Base-by-base conservation (phyloP, 1,140 invertebrate species). In the Euura lappo region DNA sequence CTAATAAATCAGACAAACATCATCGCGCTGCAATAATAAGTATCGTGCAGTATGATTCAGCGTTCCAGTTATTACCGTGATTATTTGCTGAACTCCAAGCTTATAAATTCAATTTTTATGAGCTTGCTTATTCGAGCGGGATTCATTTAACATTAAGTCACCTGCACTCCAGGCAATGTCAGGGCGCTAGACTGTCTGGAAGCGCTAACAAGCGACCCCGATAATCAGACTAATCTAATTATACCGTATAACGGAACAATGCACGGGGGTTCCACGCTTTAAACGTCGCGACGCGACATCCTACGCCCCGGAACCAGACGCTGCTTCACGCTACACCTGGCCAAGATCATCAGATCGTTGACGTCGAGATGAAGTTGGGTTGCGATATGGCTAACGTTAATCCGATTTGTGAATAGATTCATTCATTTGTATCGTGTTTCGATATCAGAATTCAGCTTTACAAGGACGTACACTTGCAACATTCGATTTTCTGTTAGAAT, bases 211-310 rank as follows among this genome's bases (percentile, higher is more conserved):
- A 60, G 51, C 51, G 51, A 60, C 51, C 51, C 51, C 51, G 51
- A 60, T 60, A 60, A 60, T n/a, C 51, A 60, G 51, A 60, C 51
- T 60, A 60, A 60, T 60, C 51, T 60, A 60, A 60, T 60, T 60
- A 60, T 60, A 60, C 51, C 51, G 51, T 60, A 60, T 60, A 60
- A 60, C 51, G 51, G 51, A 60, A 60, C 51, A 60, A 60, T 60
- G 51, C 51, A 60, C 8, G 8, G 51, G 51, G 47, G 51, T 60
- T 60, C 8, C 51, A n/a, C 51, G 51, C 51, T 60, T 60, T 60
- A 60, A 60, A n/a, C 51, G 51, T 60, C 51, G 51, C 51, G 51
- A 60, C 51, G 51, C 51, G 10, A 11, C 13, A n/a, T n/a, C 28
- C 28, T 28, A 28, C 28, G 28, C 0, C 28, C 0, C 28, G 28